Evolutionary conservation across 2,888 invertebrate species (phyloP), one percentile per base, ranked within the genome.

Genomic region (Scaptomyza flava): DNA sequence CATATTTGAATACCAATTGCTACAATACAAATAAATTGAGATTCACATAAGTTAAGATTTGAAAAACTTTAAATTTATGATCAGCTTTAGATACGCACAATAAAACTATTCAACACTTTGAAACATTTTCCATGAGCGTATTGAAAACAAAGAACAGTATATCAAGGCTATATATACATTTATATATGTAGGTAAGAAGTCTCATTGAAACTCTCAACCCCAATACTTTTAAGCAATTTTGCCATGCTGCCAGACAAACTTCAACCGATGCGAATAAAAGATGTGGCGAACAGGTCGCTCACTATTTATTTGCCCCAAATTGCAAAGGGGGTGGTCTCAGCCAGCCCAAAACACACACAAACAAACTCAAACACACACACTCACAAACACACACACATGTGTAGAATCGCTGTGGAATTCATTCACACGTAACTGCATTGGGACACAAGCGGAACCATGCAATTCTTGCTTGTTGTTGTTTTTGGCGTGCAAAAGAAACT

Each of bases 281-380:
- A 67, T 67, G 50, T 36, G 46, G 33, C 27, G 30, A 51, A 47
- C 31, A 17, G 51, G 42, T 34, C 47, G 36, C 52, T 43, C 64
- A 71, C 71, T 81, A 82, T 82, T 82, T 82, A 85, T 85, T 82
- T 82, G 77, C 69, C 79, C 82, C 85, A 82, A 85, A 85, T 87
- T 87, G 69, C 69, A 41, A 27, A 12, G 46, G 43, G 41, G 41
- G 1, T 2, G 38, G 9, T 3, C 42, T 14, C 27, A 11, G 8
- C 38, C 51, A 7, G 23, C 27, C 23, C 2, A 38, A 14, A 38
- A 11, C 20, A 27, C 20, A 27, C 23, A 27, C 36, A 56, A 34
- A 42, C 46, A 48, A 54, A 48, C 43, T 33, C 4, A 46, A 23
- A 50, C 45, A 30, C 46, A 41, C 46, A 62, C 57, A 48, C 36